Evolutionary conservation across 1,140 invertebrate species (phyloP).

Genomic region (Helicoverpa zea): DNA sequence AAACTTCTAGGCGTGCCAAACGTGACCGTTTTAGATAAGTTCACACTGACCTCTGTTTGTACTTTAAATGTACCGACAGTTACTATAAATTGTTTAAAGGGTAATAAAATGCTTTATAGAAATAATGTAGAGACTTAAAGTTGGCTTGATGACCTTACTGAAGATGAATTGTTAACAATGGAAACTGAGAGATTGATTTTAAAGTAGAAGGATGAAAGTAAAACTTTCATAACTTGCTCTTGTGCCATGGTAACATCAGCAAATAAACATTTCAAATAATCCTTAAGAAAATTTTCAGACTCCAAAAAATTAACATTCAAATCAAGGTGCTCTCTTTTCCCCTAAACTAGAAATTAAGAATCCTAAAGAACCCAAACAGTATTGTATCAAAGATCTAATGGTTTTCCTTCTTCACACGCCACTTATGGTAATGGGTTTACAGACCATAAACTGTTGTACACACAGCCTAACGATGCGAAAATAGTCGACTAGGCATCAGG

Average conservation of each 20-base stretch:
- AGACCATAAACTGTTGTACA: constrained; percentile 7
- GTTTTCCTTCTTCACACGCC: not conserved
- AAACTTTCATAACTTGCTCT: no score
- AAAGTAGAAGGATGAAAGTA: no score
- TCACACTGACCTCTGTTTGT: constrained; percentile 21
- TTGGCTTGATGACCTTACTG: no score
- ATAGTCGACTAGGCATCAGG: not conserved
- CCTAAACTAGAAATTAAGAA: constrained; percentile 1
- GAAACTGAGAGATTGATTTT: no score
- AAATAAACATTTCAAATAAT: not conserved
- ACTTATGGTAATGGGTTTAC: constrained; percentile 22
- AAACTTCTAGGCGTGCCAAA: constrained; percentile 29
- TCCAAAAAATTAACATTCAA: not conserved
- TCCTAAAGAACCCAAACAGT: not conserved
- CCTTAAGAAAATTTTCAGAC: not conserved
- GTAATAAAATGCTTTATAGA: not conserved
- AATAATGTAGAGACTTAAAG: not conserved
- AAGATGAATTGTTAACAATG: no score
- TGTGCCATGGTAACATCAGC: no score
- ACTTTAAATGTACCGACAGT: not conserved
- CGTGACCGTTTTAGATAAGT: constrained; percentile 42
- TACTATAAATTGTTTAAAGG: constrained; percentile 1
- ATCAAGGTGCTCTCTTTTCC: constrained; percentile 5
- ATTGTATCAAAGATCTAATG: constrained; percentile 8
- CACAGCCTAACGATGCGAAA: constrained; percentile 4